phyloP scores from a whole-genome alignment of 2,113 vertebrate species.

The Hemiscyllium ocellatum region DNA sequence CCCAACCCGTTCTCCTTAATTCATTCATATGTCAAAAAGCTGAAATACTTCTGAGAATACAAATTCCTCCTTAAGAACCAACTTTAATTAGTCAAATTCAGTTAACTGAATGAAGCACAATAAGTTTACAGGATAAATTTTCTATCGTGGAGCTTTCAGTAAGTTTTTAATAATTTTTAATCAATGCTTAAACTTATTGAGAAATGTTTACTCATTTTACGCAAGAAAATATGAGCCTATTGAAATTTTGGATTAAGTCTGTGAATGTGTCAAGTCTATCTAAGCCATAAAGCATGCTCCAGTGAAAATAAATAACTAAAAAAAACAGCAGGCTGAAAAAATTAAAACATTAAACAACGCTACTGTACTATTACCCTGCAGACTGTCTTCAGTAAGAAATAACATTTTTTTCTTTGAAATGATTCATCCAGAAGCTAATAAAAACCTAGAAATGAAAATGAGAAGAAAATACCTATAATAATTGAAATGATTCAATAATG shows the following conservation, averaged over 20 bases:
- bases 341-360: background rate
- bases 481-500: background rate
- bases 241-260: background rate
- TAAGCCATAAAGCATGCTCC: background rate
- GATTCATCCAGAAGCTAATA: background rate
- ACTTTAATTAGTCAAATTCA: background rate
- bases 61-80: background rate
- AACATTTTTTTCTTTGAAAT: background rate
- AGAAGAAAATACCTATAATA: background rate
- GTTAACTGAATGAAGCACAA: background rate
- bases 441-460: background rate
- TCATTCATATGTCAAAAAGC: background rate
- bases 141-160: background rate
- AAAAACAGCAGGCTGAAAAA: background rate
- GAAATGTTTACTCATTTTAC: background rate
- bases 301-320: background rate
- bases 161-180: background rate
- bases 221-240: background rate
- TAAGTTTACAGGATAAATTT: background rate
- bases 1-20: background rate
- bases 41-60: background rate
- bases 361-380: background rate
- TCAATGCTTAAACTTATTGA: background rate
- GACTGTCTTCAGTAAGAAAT: background rate
- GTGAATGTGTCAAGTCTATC: background rate